Percentiles rank a stretch among this genome's conserved stretches.
Conservation (phyloP, 2,113 vertebrate genomes). For the Paratilapia polleni region DNA sequence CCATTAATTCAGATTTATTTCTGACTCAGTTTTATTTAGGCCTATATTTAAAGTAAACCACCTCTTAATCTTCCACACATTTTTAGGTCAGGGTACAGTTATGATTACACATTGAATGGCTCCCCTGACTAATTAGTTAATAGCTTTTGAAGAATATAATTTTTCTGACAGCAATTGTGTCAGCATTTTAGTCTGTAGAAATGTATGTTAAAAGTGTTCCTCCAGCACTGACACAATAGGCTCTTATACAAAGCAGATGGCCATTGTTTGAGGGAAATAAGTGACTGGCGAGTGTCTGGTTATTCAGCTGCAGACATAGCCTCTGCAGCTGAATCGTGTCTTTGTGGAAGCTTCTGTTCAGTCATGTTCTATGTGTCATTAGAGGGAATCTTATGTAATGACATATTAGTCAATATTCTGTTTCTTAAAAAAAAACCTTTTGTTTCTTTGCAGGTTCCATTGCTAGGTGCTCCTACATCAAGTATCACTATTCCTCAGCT, state of each 20-base stretch:
- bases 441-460: constrained; percentile 80
- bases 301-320: not conserved
- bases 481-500: constrained; percentile 98
- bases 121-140: not conserved
- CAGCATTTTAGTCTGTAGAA: not conserved
- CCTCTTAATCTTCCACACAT: too few species aligned
- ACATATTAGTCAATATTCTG: not conserved
- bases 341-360: not conserved
- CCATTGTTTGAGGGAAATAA: not conserved
- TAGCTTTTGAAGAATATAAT: not conserved
- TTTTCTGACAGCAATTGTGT: not conserved
- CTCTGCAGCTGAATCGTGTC: not conserved
- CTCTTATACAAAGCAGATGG: not conserved
- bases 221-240: not conserved
- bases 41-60: too few species aligned
- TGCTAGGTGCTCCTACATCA: constrained; percentile 92
- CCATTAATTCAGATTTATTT: too few species aligned
- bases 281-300: not conserved
- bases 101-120: not conserved
- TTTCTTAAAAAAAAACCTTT: not conserved
- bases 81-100: not conserved
- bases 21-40: too few species aligned
- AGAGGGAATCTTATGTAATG: not conserved
- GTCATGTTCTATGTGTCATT: not conserved
- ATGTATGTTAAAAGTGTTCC: not conserved